phyloP scores from a whole-genome alignment of 2,797 vertebrate species.

The Enteromius unitaeniatus region DNA sequence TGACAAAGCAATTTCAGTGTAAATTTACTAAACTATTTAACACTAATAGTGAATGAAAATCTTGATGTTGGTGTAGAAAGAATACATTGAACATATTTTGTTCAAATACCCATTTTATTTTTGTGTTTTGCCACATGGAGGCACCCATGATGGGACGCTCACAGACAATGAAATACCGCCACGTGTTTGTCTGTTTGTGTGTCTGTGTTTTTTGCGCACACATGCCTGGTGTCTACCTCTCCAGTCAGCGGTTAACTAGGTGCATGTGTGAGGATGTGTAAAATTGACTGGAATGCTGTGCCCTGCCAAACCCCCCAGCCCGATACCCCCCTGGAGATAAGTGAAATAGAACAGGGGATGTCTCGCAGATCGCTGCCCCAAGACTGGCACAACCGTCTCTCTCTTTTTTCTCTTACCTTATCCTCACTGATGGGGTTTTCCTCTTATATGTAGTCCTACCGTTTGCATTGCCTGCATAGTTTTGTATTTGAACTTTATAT shows the following conservation, averaged over 20 bases:
- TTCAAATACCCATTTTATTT: background rate
- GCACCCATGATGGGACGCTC: background rate
- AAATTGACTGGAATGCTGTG: slow-evolving; percentile 67
- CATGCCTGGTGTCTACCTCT: slow-evolving; percentile 40
- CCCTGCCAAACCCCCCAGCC: slow-evolving; percentile 64
- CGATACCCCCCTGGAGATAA: slow-evolving; percentile 63
- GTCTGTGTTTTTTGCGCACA: slow-evolving; percentile 31
- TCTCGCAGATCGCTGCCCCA: slow-evolving; percentile 64
- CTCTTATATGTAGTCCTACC: background rate
- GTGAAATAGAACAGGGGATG: slow-evolving; percentile 64
- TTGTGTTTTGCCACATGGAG: background rate
- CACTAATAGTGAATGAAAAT: background rate
- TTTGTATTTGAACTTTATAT: background rate
- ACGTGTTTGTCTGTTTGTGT: slow-evolving; percentile 35
- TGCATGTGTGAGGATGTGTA: slow-evolving; percentile 67
- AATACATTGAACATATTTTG: background rate
- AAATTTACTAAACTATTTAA: background rate
- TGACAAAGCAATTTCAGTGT: no score
- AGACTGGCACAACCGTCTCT: slow-evolving; percentile 56
- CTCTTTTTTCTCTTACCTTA: slow-evolving; percentile 10
- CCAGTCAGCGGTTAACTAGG: slow-evolving; percentile 61
- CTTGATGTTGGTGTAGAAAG: background rate
- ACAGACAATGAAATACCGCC: background rate
- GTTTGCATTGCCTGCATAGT: slow-evolving; percentile 11
- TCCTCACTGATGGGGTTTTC: slow-evolving; percentile 12